phyloP scores from a whole-genome alignment of 1,140 invertebrate species.

The Mylabris phalerata region DNA sequence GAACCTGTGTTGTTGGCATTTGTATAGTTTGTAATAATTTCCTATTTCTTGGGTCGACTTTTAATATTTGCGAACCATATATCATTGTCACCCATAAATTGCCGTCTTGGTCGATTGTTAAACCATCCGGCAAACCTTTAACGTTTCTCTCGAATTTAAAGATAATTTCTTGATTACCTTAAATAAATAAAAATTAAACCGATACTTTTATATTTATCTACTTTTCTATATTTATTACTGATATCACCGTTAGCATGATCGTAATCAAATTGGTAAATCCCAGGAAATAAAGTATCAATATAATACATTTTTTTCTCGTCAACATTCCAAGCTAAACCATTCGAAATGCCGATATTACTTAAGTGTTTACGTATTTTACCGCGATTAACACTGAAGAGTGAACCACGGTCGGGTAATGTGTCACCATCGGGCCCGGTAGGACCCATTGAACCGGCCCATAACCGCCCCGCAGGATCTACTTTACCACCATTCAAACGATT shows the following conservation, averaged over 20 bases:
- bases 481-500: conserved; percentile 84
- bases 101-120: conserved; percentile 58
- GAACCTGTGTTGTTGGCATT: conserved; percentile 6
- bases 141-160: conserved; percentile 28
- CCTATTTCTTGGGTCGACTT: conserved; percentile 35
- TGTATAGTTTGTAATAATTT: conserved; percentile 19
- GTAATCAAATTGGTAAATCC: conserved; percentile 61
- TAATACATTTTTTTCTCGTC: conserved; percentile 59
- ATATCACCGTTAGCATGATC: conserved; percentile 57
- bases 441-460: conserved; percentile 71
- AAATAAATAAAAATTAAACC: conserved; percentile 6
- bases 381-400: conserved; percentile 47
- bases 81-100: conserved; percentile 59
- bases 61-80: conserved; percentile 33
- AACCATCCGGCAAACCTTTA: conserved; percentile 53
- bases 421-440: conserved; percentile 47
- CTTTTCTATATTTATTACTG: conserved; percentile 44
- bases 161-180: conserved; percentile 27
- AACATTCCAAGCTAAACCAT: conserved; percentile 20
- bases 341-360: conserved; percentile 20
- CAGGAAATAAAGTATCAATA: conserved; percentile 56
- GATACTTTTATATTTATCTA: neutral
- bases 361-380: conserved; percentile 30
- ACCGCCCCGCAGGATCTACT: conserved; percentile 65
- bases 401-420: conserved; percentile 46